phyloP scores from a whole-genome alignment of 2,888 invertebrate species.

The Chironomus riparius region DNA sequence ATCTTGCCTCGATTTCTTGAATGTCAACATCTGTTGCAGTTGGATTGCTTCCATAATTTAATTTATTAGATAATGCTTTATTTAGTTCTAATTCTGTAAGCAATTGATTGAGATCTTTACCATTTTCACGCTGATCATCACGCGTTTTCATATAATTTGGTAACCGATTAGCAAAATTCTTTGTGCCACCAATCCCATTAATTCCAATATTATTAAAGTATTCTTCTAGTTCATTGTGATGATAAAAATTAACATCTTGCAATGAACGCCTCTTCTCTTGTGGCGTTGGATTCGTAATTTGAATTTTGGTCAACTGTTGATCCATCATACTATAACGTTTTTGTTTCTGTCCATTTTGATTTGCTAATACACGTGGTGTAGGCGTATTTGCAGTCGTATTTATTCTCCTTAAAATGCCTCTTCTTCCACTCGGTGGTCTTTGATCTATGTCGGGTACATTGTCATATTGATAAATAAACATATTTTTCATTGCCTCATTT shows the following conservation, averaged over 20 bases:
- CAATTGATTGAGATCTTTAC: constrained; percentile 20
- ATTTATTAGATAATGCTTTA: constrained; percentile 16
- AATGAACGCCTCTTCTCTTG: constrained; percentile 61
- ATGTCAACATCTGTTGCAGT: constrained; percentile 9
- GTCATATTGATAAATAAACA: constrained; percentile 76
- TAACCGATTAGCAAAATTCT: constrained; percentile 14
- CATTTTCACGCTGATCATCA: constrained; percentile 2
- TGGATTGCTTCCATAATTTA: constrained; percentile 4
- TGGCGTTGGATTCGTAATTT: constrained; percentile 38
- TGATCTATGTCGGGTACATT: constrained; percentile 59
- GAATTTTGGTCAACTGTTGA: constrained; percentile 28
- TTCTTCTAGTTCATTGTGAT: constrained; percentile 10
- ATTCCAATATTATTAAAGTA: constrained; percentile 21
- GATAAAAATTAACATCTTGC: constrained; percentile 56
- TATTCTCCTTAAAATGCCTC: constrained; percentile 38
- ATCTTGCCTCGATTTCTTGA: constrained; percentile 40
- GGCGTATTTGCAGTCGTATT: constrained; percentile 28
- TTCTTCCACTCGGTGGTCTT: constrained; percentile 55
- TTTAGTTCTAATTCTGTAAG: constrained; percentile 19
- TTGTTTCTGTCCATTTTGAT: constrained; percentile 39
- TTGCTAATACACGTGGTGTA: constrained; percentile 9
- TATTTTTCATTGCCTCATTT: constrained; percentile 47
- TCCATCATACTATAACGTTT: constrained; percentile 78
- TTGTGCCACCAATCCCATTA: constrained; percentile 13
- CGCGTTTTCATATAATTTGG: constrained; percentile 23